A percentile compares a stretch with the other conserved stretches of the same genome.
Evolutionary conservation across 2,888 invertebrate genomes (phyloP).

Genomic region (Drosophila pegasa): DNA sequence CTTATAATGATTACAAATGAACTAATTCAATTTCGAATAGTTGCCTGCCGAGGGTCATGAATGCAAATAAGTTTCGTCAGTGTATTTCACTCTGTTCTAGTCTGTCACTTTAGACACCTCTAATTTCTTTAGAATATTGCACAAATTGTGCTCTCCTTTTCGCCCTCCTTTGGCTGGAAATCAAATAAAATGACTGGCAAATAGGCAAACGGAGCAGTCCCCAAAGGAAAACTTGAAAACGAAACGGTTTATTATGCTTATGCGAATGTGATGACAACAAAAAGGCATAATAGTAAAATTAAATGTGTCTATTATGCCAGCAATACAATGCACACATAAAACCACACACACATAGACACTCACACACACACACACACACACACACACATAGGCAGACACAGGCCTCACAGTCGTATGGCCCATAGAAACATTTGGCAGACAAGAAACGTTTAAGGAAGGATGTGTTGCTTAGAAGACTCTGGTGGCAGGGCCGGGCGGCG

Average conservation of each 20-base stretch:
- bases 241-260: constrained; percentile 78
- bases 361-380: constrained; percentile 17
- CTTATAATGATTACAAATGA: not conserved
- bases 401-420: constrained; percentile 50
- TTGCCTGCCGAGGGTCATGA: not conserved
- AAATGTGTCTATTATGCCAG: constrained; percentile 81
- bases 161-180: constrained; percentile 41
- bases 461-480: constrained; percentile 68
- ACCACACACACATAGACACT: constrained; percentile 56
- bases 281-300: constrained; percentile 83
- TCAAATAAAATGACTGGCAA: constrained; percentile 77
- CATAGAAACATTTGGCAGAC: constrained; percentile 73
- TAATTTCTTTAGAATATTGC: constrained; percentile 68
- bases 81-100: constrained; percentile 10
- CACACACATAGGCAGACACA: constrained; percentile 19
- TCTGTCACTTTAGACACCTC: constrained; percentile 57
- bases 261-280: constrained; percentile 81
- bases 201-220: constrained; percentile 54
- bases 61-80: constrained; percentile 1
- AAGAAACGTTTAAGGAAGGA: constrained; percentile 80
- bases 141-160: constrained; percentile 20
- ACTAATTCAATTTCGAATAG: constrained; percentile 3
- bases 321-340: constrained; percentile 81
- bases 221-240: constrained; percentile 71
- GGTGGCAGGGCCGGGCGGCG: constrained; percentile 14